These are phyloP conservation scores for Thamnophis sirtalis DNA, from an alignment of 2,113 vertebrate genomes.

Conservation along the genomic window DNA sequence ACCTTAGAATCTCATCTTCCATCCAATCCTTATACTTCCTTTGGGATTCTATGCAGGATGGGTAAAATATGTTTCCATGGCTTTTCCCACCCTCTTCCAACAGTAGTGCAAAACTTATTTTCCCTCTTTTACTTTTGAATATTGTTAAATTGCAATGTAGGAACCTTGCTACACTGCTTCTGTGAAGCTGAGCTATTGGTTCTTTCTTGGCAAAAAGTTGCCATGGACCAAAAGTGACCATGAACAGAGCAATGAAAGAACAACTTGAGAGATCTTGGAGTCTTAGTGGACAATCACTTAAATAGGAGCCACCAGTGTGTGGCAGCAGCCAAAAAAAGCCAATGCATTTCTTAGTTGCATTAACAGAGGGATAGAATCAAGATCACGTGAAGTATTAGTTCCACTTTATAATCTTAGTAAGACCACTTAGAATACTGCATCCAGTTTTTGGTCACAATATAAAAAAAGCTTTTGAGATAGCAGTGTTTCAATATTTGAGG, in stretches of 20 bases:
- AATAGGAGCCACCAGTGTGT: no score
- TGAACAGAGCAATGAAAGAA: not conserved
- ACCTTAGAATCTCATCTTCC: not conserved
- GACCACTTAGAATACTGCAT: no score
- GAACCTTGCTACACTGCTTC: not conserved
- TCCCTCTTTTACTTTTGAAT: not conserved
- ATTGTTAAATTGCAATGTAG: not conserved
- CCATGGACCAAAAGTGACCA: not conserved
- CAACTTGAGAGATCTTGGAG: not conserved
- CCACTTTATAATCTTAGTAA: no score
- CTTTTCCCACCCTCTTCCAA: not conserved
- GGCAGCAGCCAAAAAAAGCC: no score
- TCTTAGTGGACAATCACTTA: no score
- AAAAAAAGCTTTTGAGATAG: no score
- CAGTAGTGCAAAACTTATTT: not conserved
- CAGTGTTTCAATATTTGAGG: no score
- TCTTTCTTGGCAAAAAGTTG: not conserved
- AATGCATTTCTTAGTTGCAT: no score
- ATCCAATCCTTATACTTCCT: not conserved
- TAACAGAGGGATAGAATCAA: no score
- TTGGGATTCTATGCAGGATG: not conserved
- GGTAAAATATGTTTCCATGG: not conserved
- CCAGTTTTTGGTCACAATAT: no score
- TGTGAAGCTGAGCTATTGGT: not conserved
- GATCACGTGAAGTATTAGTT: no score